Conservation (phyloP, 2,113 vertebrate species). For the Microcebus griseorufus region DNA sequence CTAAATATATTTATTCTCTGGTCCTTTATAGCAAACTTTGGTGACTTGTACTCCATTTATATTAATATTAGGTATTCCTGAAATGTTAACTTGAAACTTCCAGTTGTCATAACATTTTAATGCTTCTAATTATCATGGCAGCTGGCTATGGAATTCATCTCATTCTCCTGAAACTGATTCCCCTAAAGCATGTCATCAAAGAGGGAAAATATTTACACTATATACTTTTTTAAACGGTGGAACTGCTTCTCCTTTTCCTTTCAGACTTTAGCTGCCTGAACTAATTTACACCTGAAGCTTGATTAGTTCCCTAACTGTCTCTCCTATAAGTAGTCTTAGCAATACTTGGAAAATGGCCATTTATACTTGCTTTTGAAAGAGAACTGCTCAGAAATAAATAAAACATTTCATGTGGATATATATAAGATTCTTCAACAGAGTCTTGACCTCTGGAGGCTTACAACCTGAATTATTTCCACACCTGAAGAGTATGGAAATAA, state of each 20-base stretch:
- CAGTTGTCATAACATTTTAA: neutral
- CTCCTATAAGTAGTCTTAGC: neutral
- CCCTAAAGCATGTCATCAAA: neutral
- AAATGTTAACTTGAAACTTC: neutral
- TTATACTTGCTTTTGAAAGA: slow-evolving; percentile 27
- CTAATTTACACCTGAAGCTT: slow-evolving; percentile 59
- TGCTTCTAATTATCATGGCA: neutral
- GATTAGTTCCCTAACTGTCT: slow-evolving; percentile 55
- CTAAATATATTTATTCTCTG: neutral
- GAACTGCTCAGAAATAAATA: neutral
- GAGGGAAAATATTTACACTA: neutral
- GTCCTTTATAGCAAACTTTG: neutral
- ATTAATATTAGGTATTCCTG: neutral
- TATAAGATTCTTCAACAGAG: neutral
- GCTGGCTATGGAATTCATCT: neutral
- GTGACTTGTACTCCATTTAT: neutral
- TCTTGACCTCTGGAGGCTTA: neutral
- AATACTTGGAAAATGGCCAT: neutral
- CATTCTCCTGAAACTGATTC: neutral
- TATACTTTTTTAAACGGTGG: neutral
- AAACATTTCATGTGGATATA: neutral
- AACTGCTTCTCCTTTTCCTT: neutral
- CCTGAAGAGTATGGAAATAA: neutral
- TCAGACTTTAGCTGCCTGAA: slow-evolving; percentile 44
- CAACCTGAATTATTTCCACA: neutral